A percentile compares a stretch with the other conserved stretches of the same genome.
phyloP scores from a whole-genome alignment of 2,797 vertebrate genomes.

The Thamnophis elegans region DNA sequence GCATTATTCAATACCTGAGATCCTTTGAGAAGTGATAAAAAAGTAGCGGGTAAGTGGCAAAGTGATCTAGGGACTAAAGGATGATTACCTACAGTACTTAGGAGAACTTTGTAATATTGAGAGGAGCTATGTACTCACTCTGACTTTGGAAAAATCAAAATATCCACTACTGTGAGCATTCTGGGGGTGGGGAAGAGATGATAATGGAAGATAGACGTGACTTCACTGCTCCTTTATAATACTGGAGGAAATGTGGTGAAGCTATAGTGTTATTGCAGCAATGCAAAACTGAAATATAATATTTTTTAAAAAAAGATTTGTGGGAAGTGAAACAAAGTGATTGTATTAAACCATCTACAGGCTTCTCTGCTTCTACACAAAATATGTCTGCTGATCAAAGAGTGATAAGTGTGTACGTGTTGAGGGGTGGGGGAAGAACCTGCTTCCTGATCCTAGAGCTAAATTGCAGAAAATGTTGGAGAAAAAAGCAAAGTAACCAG shows the following conservation, averaged over 20 bases:
- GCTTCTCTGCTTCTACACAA: neutral
- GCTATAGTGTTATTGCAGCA: neutral
- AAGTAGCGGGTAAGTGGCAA: too few relatives aligned
- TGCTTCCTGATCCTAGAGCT: neutral
- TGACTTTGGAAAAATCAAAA: neutral
- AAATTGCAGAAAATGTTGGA: neutral
- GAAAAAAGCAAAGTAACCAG: neutral
- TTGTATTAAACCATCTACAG: neutral
- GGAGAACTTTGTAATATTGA: neutral
- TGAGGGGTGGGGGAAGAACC: neutral
- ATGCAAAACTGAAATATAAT: neutral
- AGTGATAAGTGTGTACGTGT: neutral
- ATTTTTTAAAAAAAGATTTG: neutral
- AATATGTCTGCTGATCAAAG: neutral
- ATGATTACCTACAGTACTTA: neutral
- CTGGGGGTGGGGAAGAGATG: neutral
- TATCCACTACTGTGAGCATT: neutral
- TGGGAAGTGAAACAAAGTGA: neutral
- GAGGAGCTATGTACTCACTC: neutral
- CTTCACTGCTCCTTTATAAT: neutral
- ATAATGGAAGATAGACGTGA: neutral
- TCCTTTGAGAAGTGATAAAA: neutral
- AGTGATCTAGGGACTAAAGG: neutral
- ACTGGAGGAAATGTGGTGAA: neutral
- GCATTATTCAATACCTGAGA: constrained; percentile 33